These are phyloP conservation scores for Discoglossus pictus DNA, from an alignment of 2,797 vertebrate genomes.

Conservation along the genomic window DNA sequence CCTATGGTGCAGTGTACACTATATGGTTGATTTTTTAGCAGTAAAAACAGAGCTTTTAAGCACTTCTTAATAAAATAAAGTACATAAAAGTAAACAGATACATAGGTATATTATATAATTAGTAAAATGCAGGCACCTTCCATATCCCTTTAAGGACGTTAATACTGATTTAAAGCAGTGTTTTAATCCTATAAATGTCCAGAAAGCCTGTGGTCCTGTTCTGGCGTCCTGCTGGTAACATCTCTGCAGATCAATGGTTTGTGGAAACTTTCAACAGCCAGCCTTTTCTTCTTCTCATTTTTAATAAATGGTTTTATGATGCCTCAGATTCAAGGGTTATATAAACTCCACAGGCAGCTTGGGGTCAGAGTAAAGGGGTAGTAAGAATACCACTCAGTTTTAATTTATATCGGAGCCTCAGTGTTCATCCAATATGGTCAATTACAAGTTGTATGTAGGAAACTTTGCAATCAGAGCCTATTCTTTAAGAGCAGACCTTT, in stretches of 20 bases:
- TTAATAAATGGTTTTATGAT: slow-evolving; percentile 41
- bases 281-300: slow-evolving; percentile 13
- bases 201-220: slow-evolving; percentile 51
- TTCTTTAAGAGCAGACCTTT: slow-evolving; percentile 35
- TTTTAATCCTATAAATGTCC: slow-evolving; percentile 58
- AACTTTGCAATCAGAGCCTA: slow-evolving; percentile 23
- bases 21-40: too few relatives aligned
- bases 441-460: background rate
- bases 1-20: too few relatives aligned
- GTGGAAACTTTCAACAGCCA: slow-evolving; percentile 35
- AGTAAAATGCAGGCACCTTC: too few relatives aligned
- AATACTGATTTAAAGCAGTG: slow-evolving; percentile 60
- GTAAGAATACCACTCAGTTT: background rate
- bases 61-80: too few relatives aligned
- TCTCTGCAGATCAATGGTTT: slow-evolving; percentile 45
- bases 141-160: slow-evolving; percentile 48
- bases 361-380: background rate
- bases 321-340: background rate
- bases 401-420: slow-evolving; percentile 9
- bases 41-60: too few relatives aligned
- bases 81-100: too few relatives aligned
- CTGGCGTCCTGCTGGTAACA: slow-evolving; percentile 53
- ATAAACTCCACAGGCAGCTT: slow-evolving; percentile 5
- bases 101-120: too few relatives aligned
- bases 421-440: slow-evolving; percentile 4